These are phyloP conservation scores for Monomorium pharaonis DNA, from an alignment of 1,140 invertebrate genomes.

Conservation along the genomic window DNA sequence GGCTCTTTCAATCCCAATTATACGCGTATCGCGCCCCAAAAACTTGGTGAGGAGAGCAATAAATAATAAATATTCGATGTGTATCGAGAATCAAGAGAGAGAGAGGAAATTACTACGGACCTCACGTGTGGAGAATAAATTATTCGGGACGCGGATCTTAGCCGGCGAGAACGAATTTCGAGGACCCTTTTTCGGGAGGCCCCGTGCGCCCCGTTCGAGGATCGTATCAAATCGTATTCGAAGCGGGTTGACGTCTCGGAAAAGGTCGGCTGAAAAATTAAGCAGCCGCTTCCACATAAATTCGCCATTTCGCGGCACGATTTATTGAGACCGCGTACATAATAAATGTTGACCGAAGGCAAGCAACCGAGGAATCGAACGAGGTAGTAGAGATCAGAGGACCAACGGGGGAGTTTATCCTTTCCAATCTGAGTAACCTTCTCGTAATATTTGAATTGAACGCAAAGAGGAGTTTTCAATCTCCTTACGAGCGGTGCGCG, in stretches of 20 bases:
- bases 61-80: conserved; percentile 39
- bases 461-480: conserved; percentile 1
- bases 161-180: conserved; percentile 36
- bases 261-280: conserved; percentile 74
- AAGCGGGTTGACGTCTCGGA: conserved; percentile 59
- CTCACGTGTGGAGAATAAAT: conserved; percentile 50
- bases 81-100: conserved; percentile 20
- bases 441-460: background rate
- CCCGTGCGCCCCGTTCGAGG: background rate
- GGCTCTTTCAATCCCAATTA: conserved; percentile 16
- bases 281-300: conserved; percentile 76
- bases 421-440: conserved; percentile 1
- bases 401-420: background rate
- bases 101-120: conserved; percentile 25
- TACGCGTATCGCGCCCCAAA: background rate
- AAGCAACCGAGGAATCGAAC: conserved; percentile 32
- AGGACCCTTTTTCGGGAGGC: conserved; percentile 29
- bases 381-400: conserved; percentile 44
- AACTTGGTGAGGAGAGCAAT: background rate
- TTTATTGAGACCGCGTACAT: conserved; percentile 79
- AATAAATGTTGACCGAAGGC: conserved; percentile 77
- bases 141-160: conserved; percentile 12
- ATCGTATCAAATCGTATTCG: conserved; percentile 53
- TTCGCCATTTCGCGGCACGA: conserved; percentile 75
- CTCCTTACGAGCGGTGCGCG: background rate